Conservation (phyloP, 2,888 invertebrate species). For the Tenthredo livida region DNA sequence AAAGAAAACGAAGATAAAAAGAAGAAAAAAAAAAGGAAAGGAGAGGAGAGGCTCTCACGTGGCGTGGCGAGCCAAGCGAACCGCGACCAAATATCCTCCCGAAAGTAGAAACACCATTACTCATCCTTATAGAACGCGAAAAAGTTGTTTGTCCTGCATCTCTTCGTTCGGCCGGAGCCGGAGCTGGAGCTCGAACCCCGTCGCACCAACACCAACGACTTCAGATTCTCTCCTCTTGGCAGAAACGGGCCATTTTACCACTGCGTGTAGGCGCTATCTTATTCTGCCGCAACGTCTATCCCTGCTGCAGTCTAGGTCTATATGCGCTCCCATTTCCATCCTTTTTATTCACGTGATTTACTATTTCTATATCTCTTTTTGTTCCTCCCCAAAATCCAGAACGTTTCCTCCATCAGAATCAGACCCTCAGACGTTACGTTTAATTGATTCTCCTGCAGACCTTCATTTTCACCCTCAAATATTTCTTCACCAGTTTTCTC, state of each 20-base stretch:
- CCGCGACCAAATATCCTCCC: conserved; percentile 71
- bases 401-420: not conserved
- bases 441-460: not conserved
- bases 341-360: conserved; percentile 6
- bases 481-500: conserved; percentile 56
- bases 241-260: conserved; percentile 70
- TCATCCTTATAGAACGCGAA: conserved; percentile 72
- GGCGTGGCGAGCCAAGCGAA: conserved; percentile 69
- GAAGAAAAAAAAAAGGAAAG: not conserved
- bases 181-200: conserved; percentile 23
- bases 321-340: conserved; percentile 52
- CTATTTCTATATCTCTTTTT: not conserved
- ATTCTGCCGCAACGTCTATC: conserved; percentile 15
- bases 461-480: conserved; percentile 17
- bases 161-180: conserved; percentile 54
- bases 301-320: not conserved
- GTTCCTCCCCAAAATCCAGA: not conserved
- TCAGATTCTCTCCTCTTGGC: conserved; percentile 70
- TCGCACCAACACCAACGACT: conserved; percentile 64
- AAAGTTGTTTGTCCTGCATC: conserved; percentile 76
- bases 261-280: conserved; percentile 29
- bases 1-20: not conserved
- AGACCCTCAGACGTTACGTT: not conserved
- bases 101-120: conserved; percentile 71
- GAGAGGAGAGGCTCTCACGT: conserved; percentile 62